Evolutionary conservation across 1,140 invertebrate species (phyloP).

Genomic region (Sycobia sp.): DNA sequence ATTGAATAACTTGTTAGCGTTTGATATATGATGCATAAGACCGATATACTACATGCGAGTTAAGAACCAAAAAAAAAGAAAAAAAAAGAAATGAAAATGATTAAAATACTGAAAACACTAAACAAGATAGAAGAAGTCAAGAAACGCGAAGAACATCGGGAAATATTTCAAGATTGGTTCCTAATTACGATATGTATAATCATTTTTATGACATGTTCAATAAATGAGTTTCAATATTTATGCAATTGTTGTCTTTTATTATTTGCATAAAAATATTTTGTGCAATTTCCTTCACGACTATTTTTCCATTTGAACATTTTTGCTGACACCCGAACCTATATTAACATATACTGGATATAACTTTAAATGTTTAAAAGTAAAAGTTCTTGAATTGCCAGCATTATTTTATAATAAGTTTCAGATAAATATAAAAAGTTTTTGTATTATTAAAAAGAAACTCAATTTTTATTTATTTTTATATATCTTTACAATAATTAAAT

Average conservation of each 20-base stretch:
- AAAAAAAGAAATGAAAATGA: constrained; percentile 19
- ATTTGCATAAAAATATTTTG: too few species aligned
- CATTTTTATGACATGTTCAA: constrained; percentile 58
- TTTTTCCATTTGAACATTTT: too few species aligned
- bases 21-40: constrained; percentile 42
- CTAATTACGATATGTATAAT: constrained; percentile 50
- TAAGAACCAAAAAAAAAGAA: background rate
- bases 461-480: too few species aligned
- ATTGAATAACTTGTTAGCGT: constrained; percentile 47
- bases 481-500: too few species aligned
- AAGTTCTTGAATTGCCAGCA: too few species aligned
- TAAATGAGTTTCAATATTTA: constrained; percentile 51
- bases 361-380: too few species aligned
- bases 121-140: constrained; percentile 38
- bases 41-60: constrained; percentile 39
- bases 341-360: too few species aligned
- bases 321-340: too few species aligned
- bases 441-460: too few species aligned
- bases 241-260: background rate
- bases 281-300: too few species aligned
- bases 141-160: constrained; percentile 14
- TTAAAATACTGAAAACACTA: constrained; percentile 41
- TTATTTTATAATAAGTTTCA: too few species aligned
- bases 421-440: too few species aligned
- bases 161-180: constrained; percentile 38